Evolutionary conservation across 1,140 invertebrate genomes (phyloP).

Genomic region (Chironomus tepperi): DNA sequence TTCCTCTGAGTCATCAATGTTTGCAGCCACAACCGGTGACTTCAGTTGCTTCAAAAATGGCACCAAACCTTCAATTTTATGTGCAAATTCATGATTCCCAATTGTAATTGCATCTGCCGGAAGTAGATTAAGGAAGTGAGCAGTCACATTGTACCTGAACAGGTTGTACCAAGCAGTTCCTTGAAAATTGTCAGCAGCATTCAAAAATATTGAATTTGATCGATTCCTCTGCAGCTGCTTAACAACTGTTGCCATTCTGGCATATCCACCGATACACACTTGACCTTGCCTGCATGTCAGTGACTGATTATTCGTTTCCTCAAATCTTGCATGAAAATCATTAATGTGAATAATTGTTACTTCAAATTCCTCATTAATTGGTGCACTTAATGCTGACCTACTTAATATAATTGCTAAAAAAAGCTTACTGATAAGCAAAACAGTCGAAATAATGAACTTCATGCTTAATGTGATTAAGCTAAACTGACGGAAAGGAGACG

Average conservation of each 20-base stretch:
- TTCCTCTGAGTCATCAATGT: constrained; percentile 64
- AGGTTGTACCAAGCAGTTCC: constrained; percentile 79
- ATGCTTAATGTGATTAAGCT: no score
- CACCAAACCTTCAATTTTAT: constrained; percentile 60
- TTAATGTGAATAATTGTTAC: background rate
- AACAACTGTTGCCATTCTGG: constrained; percentile 53
- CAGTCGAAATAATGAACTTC: no score
- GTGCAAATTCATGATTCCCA: constrained; percentile 87
- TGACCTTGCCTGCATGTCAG: constrained; percentile 45
- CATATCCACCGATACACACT: constrained; percentile 62
- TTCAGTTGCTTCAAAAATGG: constrained; percentile 58
- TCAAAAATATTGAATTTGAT: constrained; percentile 59
- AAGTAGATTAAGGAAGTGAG: constrained; percentile 65
- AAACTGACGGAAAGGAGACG: no score
- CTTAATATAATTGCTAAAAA: no score
- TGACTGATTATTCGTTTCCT: constrained; percentile 53
- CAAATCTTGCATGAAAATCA: constrained; percentile 47
- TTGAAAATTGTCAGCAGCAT: constrained; percentile 79
- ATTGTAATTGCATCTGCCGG: constrained; percentile 67
- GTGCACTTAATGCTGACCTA: no score
- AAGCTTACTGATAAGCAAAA: no score
- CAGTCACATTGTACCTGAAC: constrained; percentile 61
- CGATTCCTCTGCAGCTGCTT: constrained; percentile 46
- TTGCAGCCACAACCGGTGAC: constrained; percentile 60
- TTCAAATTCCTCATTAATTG: background rate